Conservation (phyloP, 2,797 vertebrate species). For the Pantherophis vulpinus region DNA sequence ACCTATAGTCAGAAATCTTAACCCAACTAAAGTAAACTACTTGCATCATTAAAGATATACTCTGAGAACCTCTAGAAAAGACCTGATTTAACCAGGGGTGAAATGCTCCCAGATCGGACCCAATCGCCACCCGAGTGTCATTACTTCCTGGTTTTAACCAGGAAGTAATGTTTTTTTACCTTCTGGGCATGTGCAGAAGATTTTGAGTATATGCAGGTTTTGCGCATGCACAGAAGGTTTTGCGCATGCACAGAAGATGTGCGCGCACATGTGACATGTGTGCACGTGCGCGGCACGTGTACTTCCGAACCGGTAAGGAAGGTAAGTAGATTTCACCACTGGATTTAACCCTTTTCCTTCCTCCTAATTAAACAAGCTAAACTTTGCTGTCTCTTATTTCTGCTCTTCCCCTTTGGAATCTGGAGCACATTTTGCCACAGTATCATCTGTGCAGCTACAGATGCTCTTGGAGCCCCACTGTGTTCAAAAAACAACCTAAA, state of each 20-base stretch:
- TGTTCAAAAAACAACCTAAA: not conserved
- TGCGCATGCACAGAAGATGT: too few species aligned
- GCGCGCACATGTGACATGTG: too few species aligned
- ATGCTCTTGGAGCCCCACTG: not conserved
- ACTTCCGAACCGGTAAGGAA: too few species aligned
- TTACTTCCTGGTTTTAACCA: too few species aligned
- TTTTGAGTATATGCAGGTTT: too few species aligned
- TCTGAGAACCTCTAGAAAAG: not conserved
- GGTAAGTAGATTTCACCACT: too few species aligned
- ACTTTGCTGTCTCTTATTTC: not conserved
- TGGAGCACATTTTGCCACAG: not conserved
- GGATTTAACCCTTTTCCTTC: not conserved
- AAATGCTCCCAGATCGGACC: too few species aligned
- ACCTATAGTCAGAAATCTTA: not conserved
- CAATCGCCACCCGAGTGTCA: too few species aligned
- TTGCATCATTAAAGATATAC: not conserved
- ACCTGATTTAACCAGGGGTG: not conserved
- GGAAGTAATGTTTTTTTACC: too few species aligned
- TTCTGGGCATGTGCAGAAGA: too few species aligned
- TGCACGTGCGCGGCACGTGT: too few species aligned
- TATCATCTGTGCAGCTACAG: not conserved
- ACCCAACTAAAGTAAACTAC: not conserved
- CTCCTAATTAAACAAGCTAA: not conserved
- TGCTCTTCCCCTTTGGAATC: not conserved
- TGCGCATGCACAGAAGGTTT: too few species aligned